Evolutionary conservation across 1,140 invertebrate species (phyloP).

Genomic region (Heliothis subflexa): DNA sequence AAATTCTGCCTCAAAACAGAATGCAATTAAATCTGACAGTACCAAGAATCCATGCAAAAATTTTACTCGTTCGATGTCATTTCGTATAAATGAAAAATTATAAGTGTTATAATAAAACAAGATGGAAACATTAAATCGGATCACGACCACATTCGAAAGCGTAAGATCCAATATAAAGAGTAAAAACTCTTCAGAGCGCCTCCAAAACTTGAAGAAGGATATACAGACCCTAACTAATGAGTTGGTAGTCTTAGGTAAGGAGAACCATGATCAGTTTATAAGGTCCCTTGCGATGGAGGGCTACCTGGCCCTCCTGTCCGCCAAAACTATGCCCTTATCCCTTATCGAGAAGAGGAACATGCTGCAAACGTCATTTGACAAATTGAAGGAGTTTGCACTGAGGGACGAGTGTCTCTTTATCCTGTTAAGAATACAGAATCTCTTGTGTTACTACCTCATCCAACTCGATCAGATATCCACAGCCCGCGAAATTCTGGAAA

Average conservation of each 20-base stretch:
- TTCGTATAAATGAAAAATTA: conserved; percentile 41
- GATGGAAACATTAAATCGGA: conserved; percentile 74
- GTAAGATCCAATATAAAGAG: conserved; percentile 67
- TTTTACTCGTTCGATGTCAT: conserved; percentile 12
- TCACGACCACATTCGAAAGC: conserved; percentile 70
- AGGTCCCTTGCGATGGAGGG: conserved; percentile 77
- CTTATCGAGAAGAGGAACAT: conserved; percentile 72
- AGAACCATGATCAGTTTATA: conserved; percentile 69
- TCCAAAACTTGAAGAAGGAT: conserved; percentile 70
- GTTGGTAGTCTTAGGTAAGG: conserved; percentile 67
- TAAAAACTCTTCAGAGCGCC: conserved; percentile 63
- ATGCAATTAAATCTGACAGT: conserved; percentile 27
- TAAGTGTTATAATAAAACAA: conserved; percentile 45
- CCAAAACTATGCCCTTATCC: conserved; percentile 71
- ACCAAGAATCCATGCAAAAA: conserved; percentile 20
- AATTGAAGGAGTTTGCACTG: conserved; percentile 68
- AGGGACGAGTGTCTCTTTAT: conserved; percentile 75
- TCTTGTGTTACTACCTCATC: conserved; percentile 79
- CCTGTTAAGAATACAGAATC: conserved; percentile 78
- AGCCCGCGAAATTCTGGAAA: conserved; percentile 73
- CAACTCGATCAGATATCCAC: conserved; percentile 67
- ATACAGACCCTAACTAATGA: conserved; percentile 69
- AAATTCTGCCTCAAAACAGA: conserved; percentile 8
- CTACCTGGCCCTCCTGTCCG: conserved; percentile 71
- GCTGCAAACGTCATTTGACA: conserved; percentile 66